A percentile compares a stretch with the other conserved stretches of the same genome.
These are phyloP conservation scores for Calidris pygmaea DNA, from an alignment of 2,113 vertebrate genomes.

Conservation along the genomic window DNA sequence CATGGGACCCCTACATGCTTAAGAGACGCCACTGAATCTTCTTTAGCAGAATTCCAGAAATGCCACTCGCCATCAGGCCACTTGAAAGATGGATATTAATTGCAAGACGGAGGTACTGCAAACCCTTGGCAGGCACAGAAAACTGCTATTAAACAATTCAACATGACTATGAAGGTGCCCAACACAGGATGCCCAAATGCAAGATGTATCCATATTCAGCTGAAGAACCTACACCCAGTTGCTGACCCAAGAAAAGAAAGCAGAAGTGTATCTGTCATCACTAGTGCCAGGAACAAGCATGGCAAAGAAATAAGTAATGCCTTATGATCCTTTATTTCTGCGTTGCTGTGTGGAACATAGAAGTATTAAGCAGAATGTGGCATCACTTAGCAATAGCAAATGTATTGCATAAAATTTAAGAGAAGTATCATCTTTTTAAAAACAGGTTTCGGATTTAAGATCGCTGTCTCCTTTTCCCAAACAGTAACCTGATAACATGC, in stretches of 20 bases:
- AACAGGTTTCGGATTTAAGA: not conserved
- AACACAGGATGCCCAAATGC: not conserved
- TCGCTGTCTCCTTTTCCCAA: not conserved
- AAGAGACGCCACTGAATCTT: not conserved
- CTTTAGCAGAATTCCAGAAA: not conserved
- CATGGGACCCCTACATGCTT: not conserved
- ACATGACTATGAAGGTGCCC: accelerated
- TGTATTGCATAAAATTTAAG: not conserved
- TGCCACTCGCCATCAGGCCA: not conserved
- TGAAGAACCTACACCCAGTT: not conserved
- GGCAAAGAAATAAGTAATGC: not conserved
- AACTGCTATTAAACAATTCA: accelerated
- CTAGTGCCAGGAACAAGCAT: not conserved
- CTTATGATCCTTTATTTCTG: not conserved
- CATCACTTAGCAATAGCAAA: not conserved
- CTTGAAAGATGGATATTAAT: not conserved
- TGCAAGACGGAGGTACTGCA: not conserved
- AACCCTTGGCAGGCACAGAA: not conserved
- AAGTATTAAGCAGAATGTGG: not conserved
- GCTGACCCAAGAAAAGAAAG: not conserved
- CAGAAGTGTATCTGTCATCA: not conserved
- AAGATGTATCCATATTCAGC: not conserved
- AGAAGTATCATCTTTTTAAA: not conserved
- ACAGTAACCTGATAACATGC: not conserved
- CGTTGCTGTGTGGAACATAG: not conserved